phyloP scores from a whole-genome alignment of 1,140 invertebrate species.

The Pteromalus puparum region DNA sequence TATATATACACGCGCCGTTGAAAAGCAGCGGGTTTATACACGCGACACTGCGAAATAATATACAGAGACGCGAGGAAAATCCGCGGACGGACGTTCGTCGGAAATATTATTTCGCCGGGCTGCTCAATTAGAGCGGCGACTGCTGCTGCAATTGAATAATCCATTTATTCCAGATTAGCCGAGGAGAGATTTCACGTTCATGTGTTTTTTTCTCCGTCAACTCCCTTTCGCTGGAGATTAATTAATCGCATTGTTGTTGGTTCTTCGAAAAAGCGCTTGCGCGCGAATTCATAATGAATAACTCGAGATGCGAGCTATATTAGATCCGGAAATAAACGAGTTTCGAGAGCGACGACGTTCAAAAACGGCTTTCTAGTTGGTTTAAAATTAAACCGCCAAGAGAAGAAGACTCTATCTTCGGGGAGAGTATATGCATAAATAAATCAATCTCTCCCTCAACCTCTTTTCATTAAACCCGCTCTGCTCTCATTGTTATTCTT shows the following conservation, averaged over 20 bases:
- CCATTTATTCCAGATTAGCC: background rate
- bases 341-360: background rate
- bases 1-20: background rate
- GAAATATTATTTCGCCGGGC: background rate
- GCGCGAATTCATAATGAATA: background rate
- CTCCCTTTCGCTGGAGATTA: background rate
- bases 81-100: background rate
- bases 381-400: background rate
- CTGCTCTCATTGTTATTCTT: constrained; percentile 1
- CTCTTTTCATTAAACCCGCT: background rate
- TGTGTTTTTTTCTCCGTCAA: background rate
- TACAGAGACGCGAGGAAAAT: background rate
- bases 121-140: background rate
- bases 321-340: background rate
- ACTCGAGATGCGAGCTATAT: background rate
- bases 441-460: background rate
- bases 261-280: background rate
- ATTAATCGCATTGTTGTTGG: background rate
- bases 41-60: background rate
- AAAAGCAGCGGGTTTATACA: background rate
- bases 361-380: too few relatives aligned
- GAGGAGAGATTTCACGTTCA: background rate
- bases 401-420: background rate
- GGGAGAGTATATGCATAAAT: constrained; percentile 1
- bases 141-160: background rate